Conservation (phyloP, 2,888 invertebrate genomes). For the Cryptocephalus primarius region DNA sequence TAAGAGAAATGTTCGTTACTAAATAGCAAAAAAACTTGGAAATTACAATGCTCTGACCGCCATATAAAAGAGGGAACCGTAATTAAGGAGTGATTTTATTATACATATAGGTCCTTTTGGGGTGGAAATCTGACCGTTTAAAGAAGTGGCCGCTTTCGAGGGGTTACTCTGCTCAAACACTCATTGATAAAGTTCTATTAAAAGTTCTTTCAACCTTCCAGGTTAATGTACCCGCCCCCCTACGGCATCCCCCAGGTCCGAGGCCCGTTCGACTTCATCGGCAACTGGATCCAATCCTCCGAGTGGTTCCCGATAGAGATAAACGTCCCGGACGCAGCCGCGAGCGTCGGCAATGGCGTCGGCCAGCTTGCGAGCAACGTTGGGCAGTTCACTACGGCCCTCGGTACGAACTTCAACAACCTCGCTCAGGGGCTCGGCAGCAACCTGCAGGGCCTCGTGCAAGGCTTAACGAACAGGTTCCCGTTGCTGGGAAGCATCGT, state of each 20-base stretch:
- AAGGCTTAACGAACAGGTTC: constrained; percentile 14
- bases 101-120: too few relatives aligned
- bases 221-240: neutral
- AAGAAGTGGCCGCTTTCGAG: too few relatives aligned
- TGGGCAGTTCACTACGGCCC: constrained; percentile 16
- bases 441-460: constrained; percentile 15
- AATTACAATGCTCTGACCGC: too few relatives aligned
- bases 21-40: too few relatives aligned
- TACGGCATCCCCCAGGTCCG: constrained; percentile 5
- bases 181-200: too few relatives aligned
- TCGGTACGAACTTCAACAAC: constrained; percentile 15
- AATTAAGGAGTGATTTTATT: too few relatives aligned
- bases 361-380: constrained; percentile 13
- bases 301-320: constrained; percentile 51
- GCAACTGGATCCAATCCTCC: constrained; percentile 42
- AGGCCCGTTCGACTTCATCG: constrained; percentile 26
- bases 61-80: too few relatives aligned
- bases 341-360: constrained; percentile 20
- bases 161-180: too few relatives aligned
- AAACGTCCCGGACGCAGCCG: constrained; percentile 49
- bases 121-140: too few relatives aligned
- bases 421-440: constrained; percentile 18
- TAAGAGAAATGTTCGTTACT: too few relatives aligned
- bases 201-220: neutral
- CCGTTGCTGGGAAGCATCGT: constrained; percentile 14